Percentiles rank a stretch among this genome's conserved stretches.
These are phyloP conservation scores for Heliconius hewitsoni DNA, from an alignment of 1,140 invertebrate genomes.

Conservation along the genomic window DNA sequence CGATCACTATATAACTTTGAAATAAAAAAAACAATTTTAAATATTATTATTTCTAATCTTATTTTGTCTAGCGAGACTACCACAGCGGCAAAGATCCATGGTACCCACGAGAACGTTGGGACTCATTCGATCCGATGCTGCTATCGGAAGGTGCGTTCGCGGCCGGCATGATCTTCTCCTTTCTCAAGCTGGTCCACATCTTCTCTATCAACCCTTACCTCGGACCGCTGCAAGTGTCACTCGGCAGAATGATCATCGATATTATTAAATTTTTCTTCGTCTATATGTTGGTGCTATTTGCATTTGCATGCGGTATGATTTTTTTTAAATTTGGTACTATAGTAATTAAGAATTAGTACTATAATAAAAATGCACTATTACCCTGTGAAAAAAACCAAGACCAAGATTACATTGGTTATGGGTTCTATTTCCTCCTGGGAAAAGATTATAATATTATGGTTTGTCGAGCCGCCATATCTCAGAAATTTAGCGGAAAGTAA, in stretches of 20 bases:
- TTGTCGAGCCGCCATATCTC: too few species aligned
- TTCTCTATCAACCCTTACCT: constrained; percentile 97
- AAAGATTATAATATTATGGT: too few species aligned
- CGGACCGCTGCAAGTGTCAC: constrained; percentile 92
- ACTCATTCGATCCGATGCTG: constrained; percentile 96
- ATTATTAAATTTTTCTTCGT: constrained; percentile 97
- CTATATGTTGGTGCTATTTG: constrained; percentile 93
- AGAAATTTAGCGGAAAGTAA: too few species aligned
- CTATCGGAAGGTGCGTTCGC: constrained; percentile 96
- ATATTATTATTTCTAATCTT: neutral
- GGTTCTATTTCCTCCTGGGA: too few species aligned
- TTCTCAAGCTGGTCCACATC: constrained; percentile 96
- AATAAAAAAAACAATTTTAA: neutral
- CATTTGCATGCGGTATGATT: constrained; percentile 91
- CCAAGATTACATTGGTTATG: too few species aligned
- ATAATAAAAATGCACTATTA: too few species aligned
- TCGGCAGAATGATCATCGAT: constrained; percentile 95
- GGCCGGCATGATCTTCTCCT: constrained; percentile 97
- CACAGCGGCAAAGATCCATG: constrained; percentile 88
- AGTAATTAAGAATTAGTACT: too few species aligned
- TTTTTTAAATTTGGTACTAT: constrained; percentile 18
- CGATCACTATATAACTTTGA: neutral
- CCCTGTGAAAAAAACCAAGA: too few species aligned
- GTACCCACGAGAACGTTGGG: constrained; percentile 93
- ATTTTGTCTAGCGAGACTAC: constrained; percentile 84